Evolutionary conservation across 2,797 vertebrate species (phyloP).

Genomic region (Holocentrus rufus): DNA sequence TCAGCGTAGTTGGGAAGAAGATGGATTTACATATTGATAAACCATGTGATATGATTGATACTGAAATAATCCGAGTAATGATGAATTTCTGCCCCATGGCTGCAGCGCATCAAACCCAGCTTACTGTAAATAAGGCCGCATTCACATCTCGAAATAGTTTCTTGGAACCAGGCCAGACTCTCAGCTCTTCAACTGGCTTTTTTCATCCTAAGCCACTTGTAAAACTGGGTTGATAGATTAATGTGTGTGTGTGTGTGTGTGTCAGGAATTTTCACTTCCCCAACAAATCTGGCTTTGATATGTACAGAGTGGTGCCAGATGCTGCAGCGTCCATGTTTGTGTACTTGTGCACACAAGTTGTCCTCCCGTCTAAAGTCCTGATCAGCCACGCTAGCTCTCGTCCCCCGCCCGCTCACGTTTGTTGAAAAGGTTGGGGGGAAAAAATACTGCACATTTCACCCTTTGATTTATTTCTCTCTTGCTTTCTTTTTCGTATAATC

Average conservation of each 20-base stretch:
- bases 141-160: background rate
- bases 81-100: background rate
- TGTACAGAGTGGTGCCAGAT: too few species aligned
- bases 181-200: background rate
- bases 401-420: too few species aligned
- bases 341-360: too few species aligned
- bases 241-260: background rate
- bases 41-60: slow-evolving; percentile 12
- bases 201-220: slow-evolving; percentile 3
- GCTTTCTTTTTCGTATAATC: too few species aligned
- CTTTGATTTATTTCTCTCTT: too few species aligned
- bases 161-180: background rate
- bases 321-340: too few species aligned
- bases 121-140: background rate
- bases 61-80: slow-evolving; percentile 23
- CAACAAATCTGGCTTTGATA: too few species aligned
- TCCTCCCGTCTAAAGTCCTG: too few species aligned
- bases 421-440: too few species aligned
- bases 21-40: slow-evolving; percentile 39
- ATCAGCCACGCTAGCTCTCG: too few species aligned
- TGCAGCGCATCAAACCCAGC: background rate
- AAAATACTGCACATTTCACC: too few species aligned
- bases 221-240: background rate
- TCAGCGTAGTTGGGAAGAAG: slow-evolving; percentile 25
- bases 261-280: too few species aligned